Evolutionary conservation across 2,797 vertebrate species (phyloP), one percentile per base, ranked within the genome.

Genomic region (Dermochelys coriacea): DNA sequence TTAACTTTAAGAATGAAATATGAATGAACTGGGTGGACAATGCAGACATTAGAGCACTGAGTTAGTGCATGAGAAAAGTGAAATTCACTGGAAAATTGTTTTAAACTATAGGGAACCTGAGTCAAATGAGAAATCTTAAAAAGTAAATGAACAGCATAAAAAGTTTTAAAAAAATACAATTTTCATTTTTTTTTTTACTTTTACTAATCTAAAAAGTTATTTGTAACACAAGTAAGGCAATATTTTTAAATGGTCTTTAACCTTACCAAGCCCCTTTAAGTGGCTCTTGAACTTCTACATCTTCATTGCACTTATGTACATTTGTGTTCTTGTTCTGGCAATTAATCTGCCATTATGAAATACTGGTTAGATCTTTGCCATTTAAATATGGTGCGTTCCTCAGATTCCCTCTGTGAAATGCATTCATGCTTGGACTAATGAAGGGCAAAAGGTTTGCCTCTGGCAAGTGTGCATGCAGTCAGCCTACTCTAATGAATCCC

Each of bases 281-380:
- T 52, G 79, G n/a, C 45, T 80, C 83, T 55, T 81, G 88, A 95
- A 84, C 34, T 84, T 87, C 31, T 47, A 45, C 79, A 34, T 90
- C 37, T 75, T 75, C 93, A 81, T 54, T 91, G 50, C 37, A 47
- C 23, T 93, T 93, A 64, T 0, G 18, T 85, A 80, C n/a, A 50
- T 78, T 29, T 45, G 37, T 71, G 61, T 51, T 95, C 19, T 64
- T 93, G 37, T 75, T 77, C 74, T 77, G 91, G 85, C 84, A 92
- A 88, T 92, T 95, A 85, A 78, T 85, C 41, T 68, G 68, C 74
- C 80, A 55, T 50, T 78, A 82, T 91, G 55, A 95, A 95, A 49
- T 77, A 68, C 37, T 50, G 89, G 86, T 89, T 95, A 88, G 92
- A 90, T 85, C 85, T 37, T 68, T 74, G 78, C 0, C 86, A 50